Conservation (phyloP, 1,140 invertebrate genomes). For the Sycobia sp. region DNA sequence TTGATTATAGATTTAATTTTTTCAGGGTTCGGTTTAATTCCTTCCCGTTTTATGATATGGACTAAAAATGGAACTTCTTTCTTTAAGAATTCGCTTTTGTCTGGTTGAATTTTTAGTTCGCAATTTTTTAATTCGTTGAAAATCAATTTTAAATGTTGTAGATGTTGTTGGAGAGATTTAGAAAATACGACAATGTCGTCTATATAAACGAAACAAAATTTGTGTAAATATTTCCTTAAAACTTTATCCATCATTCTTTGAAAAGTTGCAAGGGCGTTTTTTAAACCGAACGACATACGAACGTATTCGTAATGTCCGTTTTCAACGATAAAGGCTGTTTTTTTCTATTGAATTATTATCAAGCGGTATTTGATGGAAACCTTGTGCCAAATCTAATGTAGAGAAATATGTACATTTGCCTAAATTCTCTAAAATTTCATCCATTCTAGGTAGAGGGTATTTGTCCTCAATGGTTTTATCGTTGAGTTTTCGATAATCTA, state of each 20-base stretch:
- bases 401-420: conserved; percentile 32
- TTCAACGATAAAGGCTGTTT: no score
- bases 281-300: no score
- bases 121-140: not conserved
- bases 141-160: not conserved
- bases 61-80: no score
- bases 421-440: conserved; percentile 36
- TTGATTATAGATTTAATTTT: no score
- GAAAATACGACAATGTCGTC: conserved; percentile 16
- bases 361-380: conserved; percentile 23
- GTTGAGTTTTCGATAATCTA: conserved; percentile 39
- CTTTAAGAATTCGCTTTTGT: no score
- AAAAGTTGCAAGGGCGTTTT: no score
- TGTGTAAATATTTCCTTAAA: not conserved
- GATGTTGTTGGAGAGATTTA: conserved; percentile 7
- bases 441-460: conserved; percentile 37
- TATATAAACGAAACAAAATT: conserved; percentile 4
- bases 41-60: no score
- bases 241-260: not conserved
- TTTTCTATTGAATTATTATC: not conserved
- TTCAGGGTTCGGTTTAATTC: no score
- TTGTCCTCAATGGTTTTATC: conserved; percentile 33
- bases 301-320: no score
- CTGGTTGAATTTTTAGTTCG: no score
- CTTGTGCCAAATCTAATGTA: conserved; percentile 23